Evolutionary conservation across 2,888 invertebrate genomes (phyloP).

Genomic region (Ecdyonurus torrentis): DNA sequence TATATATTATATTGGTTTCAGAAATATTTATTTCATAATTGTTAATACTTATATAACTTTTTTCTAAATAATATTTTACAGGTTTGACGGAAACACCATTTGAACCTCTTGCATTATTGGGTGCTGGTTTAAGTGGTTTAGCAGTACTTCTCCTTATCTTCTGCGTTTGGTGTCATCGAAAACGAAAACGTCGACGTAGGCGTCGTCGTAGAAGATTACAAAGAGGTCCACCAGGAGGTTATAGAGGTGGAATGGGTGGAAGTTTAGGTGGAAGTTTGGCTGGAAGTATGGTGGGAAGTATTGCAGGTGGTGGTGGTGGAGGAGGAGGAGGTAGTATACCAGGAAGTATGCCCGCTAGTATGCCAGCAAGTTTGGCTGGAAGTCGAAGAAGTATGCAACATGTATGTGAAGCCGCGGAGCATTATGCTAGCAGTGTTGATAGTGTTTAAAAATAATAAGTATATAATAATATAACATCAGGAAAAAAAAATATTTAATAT

Average conservation of each 20-base stretch:
- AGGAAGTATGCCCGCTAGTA: constrained; percentile 19
- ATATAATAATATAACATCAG: neutral
- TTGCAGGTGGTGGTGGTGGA: constrained; percentile 13
- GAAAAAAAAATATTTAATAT: neutral
- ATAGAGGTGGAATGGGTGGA: constrained; percentile 18
- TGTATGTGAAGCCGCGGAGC: constrained; percentile 37
- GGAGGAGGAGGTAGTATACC: constrained; percentile 7
- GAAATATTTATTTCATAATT: no score
- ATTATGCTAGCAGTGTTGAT: constrained; percentile 34
- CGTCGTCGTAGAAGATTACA: constrained; percentile 26
- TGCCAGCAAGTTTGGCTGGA: constrained; percentile 17
- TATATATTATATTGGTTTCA: no score
- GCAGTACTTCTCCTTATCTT: constrained; percentile 29
- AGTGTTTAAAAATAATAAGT: constrained; percentile 29
- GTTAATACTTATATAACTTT: neutral
- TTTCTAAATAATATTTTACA: constrained; percentile 17
- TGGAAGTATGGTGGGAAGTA: constrained; percentile 23
- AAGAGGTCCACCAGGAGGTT: constrained; percentile 23
- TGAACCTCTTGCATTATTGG: constrained; percentile 38
- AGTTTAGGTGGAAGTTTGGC: neutral
- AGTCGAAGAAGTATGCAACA: constrained; percentile 32
- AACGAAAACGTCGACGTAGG: constrained; percentile 26
- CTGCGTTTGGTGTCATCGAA: constrained; percentile 39
- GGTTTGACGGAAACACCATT: constrained; percentile 33
- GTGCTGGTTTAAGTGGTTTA: constrained; percentile 29